Conservation (phyloP, 2,113 vertebrate species). For the Nothocercus nigrocapillus region DNA sequence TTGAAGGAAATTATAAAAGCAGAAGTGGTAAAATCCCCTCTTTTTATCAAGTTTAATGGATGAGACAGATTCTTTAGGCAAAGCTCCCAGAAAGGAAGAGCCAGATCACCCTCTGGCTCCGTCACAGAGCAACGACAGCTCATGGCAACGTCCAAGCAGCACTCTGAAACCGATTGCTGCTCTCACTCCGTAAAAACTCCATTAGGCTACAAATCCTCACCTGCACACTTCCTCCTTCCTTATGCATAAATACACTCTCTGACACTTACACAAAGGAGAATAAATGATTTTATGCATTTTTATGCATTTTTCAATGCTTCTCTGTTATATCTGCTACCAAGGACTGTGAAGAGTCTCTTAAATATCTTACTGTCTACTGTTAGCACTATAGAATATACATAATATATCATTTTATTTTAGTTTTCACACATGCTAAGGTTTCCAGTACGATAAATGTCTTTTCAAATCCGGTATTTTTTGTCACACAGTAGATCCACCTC, state of each 20-base stretch:
- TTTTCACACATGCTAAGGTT: slow-evolving; percentile 47
- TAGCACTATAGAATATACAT: slow-evolving; percentile 40
- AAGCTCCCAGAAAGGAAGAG: slow-evolving; percentile 34
- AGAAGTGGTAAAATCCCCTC: slow-evolving; percentile 26
- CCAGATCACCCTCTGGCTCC: slow-evolving; percentile 68
- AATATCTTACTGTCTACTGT: not conserved
- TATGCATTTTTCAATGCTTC: not conserved
- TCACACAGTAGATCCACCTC: not conserved
- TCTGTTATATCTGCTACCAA: not conserved
- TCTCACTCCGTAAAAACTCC: not conserved
- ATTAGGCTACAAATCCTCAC: not conserved
- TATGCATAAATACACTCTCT: not conserved
- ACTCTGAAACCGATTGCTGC: not conserved
- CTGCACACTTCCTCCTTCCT: not conserved
- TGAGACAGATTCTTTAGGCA: slow-evolving; percentile 5
- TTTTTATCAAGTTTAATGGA: not conserved
- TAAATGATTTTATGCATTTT: not conserved
- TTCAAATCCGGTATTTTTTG: slow-evolving; percentile 44
- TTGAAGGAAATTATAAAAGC: slow-evolving; percentile 26
- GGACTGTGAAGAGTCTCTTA: not conserved
- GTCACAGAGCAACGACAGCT: slow-evolving; percentile 29
- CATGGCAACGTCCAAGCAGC: not conserved
- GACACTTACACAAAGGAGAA: not conserved
- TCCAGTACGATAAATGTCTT: slow-evolving; percentile 29
- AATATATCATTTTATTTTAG: slow-evolving; percentile 16